A percentile compares a stretch with the other conserved stretches of the same genome.
These are phyloP conservation scores for Labia minor DNA, from an alignment of 2,888 invertebrate genomes.

Conservation along the genomic window DNA sequence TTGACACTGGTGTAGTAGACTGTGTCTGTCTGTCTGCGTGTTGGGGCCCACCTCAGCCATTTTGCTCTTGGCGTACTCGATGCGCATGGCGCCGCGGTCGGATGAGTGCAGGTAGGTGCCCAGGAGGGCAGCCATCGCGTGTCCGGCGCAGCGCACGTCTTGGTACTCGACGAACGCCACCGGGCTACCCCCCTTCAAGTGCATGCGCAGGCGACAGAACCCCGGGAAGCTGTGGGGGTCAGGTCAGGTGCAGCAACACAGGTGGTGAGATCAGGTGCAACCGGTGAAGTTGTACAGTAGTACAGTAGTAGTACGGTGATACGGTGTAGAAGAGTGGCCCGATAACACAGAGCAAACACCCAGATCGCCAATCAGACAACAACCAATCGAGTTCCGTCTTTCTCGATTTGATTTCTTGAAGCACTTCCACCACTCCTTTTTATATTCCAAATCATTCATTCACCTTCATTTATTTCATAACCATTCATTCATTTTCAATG, in stretches of 20 bases:
- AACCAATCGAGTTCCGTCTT: not conserved
- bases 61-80: conserved; percentile 98
- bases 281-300: not conserved
- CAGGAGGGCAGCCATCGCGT: conserved; percentile 87
- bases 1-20: too few relatives aligned
- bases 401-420: too few relatives aligned
- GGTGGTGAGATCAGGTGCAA: conserved; percentile 15
- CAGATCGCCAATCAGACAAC: not conserved
- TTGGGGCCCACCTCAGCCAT: conserved; percentile 64
- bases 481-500: too few relatives aligned
- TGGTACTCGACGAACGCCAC: conserved; percentile 98
- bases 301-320: not conserved
- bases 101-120: conserved; percentile 93
- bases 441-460: too few relatives aligned
- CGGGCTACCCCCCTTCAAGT: conserved; percentile 76
- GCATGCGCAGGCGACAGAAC: conserved; percentile 94
- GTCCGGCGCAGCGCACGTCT: conserved; percentile 81
- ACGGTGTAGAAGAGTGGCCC: not conserved
- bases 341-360: conserved; percentile 13
- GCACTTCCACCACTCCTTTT: too few relatives aligned
- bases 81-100: conserved; percentile 92
- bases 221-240: conserved; percentile 82
- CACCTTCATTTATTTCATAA: too few relatives aligned
- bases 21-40: too few relatives aligned
- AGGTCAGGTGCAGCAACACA: conserved; percentile 13